Evolutionary conservation across 2,113 vertebrate genomes (phyloP), one percentile per base, ranked within the genome.

Genomic region (Spermophilus dauricus): DNA sequence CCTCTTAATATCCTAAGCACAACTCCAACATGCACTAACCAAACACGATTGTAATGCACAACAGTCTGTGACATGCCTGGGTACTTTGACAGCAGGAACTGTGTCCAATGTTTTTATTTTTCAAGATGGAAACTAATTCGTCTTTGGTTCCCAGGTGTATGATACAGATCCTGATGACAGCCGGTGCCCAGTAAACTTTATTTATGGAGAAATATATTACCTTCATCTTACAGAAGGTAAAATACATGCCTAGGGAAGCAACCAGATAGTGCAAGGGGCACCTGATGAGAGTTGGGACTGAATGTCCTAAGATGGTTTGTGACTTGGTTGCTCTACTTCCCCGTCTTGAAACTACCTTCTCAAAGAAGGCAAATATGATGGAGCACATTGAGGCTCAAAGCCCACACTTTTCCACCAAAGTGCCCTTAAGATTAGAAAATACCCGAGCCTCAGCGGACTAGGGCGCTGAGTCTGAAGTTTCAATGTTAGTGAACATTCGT

Each of bases 301-400:
- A 24, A 26, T 0, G 1, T 42, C 67, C 22, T 42, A 6, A 24
- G 32, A 48, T 6, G 34, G 37, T 30, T 5, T 17, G 14, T 53
- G 45, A 61, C 30, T 16, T 77, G 67, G 8, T 45, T 13, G 26
- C 58, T 90, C 37, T 17, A n/a, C 39, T 51, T 39, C 20, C 30
- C 7, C 65, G 32, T 9, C 7, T 6, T 9, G 34, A 45, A 53
- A 48, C 10, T 16, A 8, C 37, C 53, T 88, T 91, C 48, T 61
- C 45, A 37, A 42, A 77, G 86, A 82, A 67, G 14, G 26, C 11
- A 39, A 37, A 70, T 16, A 9, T 17, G 58, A 51, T 0, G 37
- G 75, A 77, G 45, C 34, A 69, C 0, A 0, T 10, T 0, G 6
- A 37, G 3, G 20, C 24, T 34, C 2, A 7, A n/a, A n/a, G 22